Evolutionary conservation across 2,888 invertebrate species (phyloP).

Genomic region (Hymenopus coronatus): DNA sequence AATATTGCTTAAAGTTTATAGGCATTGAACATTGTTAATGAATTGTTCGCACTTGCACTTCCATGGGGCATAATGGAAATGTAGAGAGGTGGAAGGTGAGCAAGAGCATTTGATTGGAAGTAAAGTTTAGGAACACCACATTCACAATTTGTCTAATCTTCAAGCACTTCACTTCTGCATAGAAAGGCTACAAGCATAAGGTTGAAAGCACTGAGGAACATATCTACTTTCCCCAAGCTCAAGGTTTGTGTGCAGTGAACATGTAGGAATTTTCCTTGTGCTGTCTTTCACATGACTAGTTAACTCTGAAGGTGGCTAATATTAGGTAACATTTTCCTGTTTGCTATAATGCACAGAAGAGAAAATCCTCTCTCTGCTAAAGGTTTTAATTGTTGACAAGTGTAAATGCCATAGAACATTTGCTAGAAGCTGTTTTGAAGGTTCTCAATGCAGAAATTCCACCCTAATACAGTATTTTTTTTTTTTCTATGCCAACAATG

Average conservation of each 20-base stretch:
- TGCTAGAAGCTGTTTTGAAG: background rate
- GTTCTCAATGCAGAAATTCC: background rate
- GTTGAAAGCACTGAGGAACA: background rate
- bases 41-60: background rate
- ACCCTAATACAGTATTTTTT: background rate
- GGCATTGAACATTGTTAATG: background rate
- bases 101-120: background rate
- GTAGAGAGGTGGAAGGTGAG: background rate
- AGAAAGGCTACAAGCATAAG: background rate
- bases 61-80: background rate
- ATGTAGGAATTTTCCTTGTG: background rate
- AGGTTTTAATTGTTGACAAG: background rate
- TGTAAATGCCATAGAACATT: background rate
- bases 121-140: background rate
- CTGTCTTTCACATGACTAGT: background rate
- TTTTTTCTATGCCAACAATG: background rate
- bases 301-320: background rate
- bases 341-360: background rate
- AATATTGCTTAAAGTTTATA: background rate
- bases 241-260: background rate
- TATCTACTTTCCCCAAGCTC: background rate
- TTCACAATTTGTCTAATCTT: background rate
- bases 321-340: background rate
- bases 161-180: background rate
- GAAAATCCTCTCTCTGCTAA: background rate